Base-by-base conservation (phyloP, 2,888 invertebrate genomes). In the Parochlus steinenii region DNA sequence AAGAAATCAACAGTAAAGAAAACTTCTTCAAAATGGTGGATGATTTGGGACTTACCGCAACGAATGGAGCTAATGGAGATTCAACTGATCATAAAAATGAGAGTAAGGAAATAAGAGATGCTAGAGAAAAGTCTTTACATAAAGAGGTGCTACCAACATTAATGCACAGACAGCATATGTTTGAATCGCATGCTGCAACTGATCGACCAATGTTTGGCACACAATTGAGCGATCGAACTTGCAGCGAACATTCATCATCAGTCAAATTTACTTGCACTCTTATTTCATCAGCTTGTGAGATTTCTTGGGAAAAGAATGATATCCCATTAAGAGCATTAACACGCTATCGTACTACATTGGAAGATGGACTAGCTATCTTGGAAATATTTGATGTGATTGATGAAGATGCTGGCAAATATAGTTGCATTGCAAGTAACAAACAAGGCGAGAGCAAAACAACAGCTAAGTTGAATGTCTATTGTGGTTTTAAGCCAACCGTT, bases 221-320 rank as follows among this genome's bases (percentile, higher is more conserved):
- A 4, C 67, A 71, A 39, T 55, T 87, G 32, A 74, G 74, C 5
- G 81, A 85, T 48, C 66, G 81, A 45, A 76, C 78, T 1, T 75
- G 79, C 3, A 71, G 75, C 0, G 73, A 75, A 51, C 76, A 77
- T 2, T 72, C 74, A 2, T 74, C 76, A 2, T 65, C 74, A 43
- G 69, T 83, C 10, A 77, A 79, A 53, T 55, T 87, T 18, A 73
- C 75, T 1, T 86, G 86, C 51, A 74, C 72, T 40, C 67, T 83
- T 3, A 61, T 82, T 10, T 75, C 77, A 2, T 65, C 69, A 0
- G 75, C 76, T 40, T 72, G 78, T 4, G 63, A 63, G 26, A 62
- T 82, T 8, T 66, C 69, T 37, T 86, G 86, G 86, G 66, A 71
- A 26, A 80, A 73, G 51, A 76, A 85, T 50, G 76, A 78, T 3